These are phyloP conservation scores for Crepidodera aurea DNA, from an alignment of 2,888 invertebrate species.

Conservation along the genomic window DNA sequence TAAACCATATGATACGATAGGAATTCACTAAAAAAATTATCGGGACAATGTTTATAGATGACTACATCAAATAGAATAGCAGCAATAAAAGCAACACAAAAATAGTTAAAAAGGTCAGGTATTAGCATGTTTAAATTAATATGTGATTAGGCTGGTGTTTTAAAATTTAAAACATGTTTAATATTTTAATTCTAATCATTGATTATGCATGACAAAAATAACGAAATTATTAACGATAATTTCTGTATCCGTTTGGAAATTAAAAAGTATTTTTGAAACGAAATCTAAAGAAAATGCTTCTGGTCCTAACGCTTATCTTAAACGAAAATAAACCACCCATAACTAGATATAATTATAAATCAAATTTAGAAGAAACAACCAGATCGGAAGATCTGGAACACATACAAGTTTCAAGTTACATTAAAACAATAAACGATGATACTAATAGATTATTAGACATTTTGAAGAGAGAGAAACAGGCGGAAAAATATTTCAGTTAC, in stretches of 20 bases:
- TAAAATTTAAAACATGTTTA: not conserved
- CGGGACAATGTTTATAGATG: too few species aligned
- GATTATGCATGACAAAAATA: not conserved
- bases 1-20: too few species aligned
- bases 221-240: too few species aligned
- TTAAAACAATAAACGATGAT: not conserved
- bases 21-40: too few species aligned
- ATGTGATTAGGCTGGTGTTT: conserved; percentile 16
- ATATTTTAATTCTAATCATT: not conserved
- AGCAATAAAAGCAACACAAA: conserved; percentile 24
- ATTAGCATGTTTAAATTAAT: conserved; percentile 34
- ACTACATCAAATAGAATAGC: conserved; percentile 11
- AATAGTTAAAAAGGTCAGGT: conserved; percentile 34
- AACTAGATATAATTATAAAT: conserved; percentile 5
- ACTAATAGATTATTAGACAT: not conserved
- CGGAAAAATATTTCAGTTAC: not conserved
- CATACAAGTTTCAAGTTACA: conserved; percentile 1
- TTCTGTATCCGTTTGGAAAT: conserved; percentile 35
- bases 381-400: not conserved
- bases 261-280: conserved; percentile 39
- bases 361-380: not conserved
- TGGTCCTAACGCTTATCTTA: conserved; percentile 20
- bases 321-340: conserved; percentile 17
- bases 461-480: not conserved
- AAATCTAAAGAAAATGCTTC: conserved; percentile 28